Evolutionary conservation across 2,888 invertebrate genomes (phyloP).

Genomic region (Pachliopta kotzebuea): DNA sequence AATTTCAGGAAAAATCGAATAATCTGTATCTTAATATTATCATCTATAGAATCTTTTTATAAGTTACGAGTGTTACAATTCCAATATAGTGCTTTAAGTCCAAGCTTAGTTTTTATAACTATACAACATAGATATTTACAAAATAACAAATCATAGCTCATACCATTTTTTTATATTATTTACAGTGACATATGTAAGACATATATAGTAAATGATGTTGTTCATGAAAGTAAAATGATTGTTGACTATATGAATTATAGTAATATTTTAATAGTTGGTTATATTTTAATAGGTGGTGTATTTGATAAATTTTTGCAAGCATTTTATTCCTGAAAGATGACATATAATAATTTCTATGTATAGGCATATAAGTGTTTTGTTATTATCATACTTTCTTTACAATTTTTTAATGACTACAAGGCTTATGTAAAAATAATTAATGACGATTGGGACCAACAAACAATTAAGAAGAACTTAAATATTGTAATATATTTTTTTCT

Average conservation of each 20-base stretch:
- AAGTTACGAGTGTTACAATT: no score
- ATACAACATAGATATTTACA: background rate
- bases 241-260: background rate
- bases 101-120: background rate
- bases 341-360: no score
- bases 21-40: slow-evolving; percentile 22
- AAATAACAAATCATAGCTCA: background rate
- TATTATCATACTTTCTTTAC: background rate
- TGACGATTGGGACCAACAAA: background rate
- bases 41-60: no score
- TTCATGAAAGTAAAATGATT: background rate
- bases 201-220: background rate
- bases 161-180: background rate
- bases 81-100: no score
- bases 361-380: no score
- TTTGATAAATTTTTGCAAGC: background rate
- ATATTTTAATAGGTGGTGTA: background rate
- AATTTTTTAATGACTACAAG: no score
- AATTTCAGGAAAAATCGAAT: slow-evolving; percentile 57
- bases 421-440: background rate
- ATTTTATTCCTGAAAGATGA: no score
- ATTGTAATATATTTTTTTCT: background rate
- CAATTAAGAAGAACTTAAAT: background rate
- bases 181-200: background rate
- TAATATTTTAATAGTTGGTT: background rate